phyloP scores from a whole-genome alignment of 2,797 vertebrate species.

The Centroberyx gerrardi region DNA sequence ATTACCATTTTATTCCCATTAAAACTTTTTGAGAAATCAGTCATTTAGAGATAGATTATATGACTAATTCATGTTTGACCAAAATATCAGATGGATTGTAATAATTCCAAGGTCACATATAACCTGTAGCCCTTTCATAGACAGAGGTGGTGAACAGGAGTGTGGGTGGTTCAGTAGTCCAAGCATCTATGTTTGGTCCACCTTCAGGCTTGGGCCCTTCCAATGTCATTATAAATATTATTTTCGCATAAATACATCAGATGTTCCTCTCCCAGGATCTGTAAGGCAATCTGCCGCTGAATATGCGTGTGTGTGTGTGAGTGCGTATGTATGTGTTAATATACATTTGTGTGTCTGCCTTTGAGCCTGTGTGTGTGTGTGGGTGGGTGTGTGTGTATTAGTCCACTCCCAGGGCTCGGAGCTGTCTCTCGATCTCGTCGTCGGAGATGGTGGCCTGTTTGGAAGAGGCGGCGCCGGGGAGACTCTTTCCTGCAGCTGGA shows the following conservation, averaged over 20 bases:
- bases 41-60: slow-evolving; percentile 7
- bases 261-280: slow-evolving; percentile 29
- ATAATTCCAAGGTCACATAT: slow-evolving; percentile 27
- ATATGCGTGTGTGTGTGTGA: neutral
- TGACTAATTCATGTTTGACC: slow-evolving; percentile 17
- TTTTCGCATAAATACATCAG: slow-evolving; percentile 58
- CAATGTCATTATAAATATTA: slow-evolving; percentile 62
- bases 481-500: slow-evolving; percentile 90
- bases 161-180: slow-evolving; percentile 30
- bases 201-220: slow-evolving; percentile 35
- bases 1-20: slow-evolving; percentile 38
- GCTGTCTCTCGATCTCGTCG: slow-evolving; percentile 98
- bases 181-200: slow-evolving; percentile 21
- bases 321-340: slow-evolving; percentile 34
- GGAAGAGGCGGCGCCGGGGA: slow-evolving; percentile 90
- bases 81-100: slow-evolving; percentile 12
- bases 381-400: slow-evolving; percentile 73
- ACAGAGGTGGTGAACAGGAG: slow-evolving; percentile 35
- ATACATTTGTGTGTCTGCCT: slow-evolving; percentile 33
- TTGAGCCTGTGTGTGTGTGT: slow-evolving; percentile 16
- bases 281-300: slow-evolving; percentile 48
- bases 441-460: slow-evolving; percentile 92
- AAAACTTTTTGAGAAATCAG: slow-evolving; percentile 26
- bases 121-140: slow-evolving; percentile 69
- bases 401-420: slow-evolving; percentile 96